Evolutionary conservation across 1,140 invertebrate genomes (phyloP).

Genomic region (Stratiolaelaps scimitus): DNA sequence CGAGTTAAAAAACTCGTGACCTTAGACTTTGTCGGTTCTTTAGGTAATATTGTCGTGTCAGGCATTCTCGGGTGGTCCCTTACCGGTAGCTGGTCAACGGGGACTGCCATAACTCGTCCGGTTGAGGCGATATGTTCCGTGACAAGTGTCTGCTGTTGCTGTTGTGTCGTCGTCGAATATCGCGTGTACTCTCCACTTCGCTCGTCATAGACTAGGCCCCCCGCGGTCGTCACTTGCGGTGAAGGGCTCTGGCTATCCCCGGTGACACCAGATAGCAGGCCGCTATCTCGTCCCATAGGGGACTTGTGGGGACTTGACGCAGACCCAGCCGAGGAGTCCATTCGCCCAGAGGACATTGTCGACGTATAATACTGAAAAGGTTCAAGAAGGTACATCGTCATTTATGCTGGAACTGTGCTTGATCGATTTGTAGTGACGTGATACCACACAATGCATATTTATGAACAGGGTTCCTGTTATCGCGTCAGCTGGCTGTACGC

Average conservation of each 20-base stretch:
- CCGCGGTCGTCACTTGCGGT: not conserved
- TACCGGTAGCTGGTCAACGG: slow-evolving; percentile 30
- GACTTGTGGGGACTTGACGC: slow-evolving; percentile 8
- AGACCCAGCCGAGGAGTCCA: not conserved
- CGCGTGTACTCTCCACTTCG: slow-evolving; percentile 32
- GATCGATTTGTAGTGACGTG: too few species aligned
- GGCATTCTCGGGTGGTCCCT: too few species aligned
- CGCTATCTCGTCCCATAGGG: not conserved
- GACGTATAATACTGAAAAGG: slow-evolving; percentile 15
- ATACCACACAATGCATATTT: too few species aligned
- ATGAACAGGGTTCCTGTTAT: too few species aligned
- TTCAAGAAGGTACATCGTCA: not conserved
- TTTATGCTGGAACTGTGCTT: too few species aligned
- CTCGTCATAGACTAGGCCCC: slow-evolving; percentile 19
- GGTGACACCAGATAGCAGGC: too few species aligned
- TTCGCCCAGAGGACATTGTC: not conserved
- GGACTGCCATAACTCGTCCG: slow-evolving; percentile 38
- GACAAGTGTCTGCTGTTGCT: slow-evolving; percentile 39
- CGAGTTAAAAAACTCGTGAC: too few species aligned
- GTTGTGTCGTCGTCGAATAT: slow-evolving; percentile 38
- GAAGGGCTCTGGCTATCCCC: not conserved
- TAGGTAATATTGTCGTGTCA: too few species aligned
- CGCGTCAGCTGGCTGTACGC: too few species aligned
- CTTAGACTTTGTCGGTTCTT: too few species aligned
- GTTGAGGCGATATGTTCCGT: slow-evolving; percentile 37